Conservation (phyloP, 2,888 invertebrate genomes). For the Odontocerum albicorne region DNA sequence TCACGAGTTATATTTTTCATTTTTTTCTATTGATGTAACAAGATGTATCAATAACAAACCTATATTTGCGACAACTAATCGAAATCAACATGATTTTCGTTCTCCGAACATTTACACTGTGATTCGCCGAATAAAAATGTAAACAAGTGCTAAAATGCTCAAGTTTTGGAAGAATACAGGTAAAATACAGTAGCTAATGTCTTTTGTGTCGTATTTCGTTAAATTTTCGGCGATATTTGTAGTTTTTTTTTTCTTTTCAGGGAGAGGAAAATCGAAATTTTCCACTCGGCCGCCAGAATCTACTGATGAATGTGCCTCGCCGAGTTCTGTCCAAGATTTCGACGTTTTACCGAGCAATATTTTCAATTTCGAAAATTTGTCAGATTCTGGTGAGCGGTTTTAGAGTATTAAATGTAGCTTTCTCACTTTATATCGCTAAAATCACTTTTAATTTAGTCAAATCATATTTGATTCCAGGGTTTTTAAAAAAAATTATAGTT, state of each 20-base stretch:
- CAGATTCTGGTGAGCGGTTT: slow-evolving; percentile 19
- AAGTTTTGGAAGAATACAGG: slow-evolving; percentile 78
- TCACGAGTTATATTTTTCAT: slow-evolving; percentile 10
- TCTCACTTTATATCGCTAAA: no score
- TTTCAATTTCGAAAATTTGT: slow-evolving; percentile 22
- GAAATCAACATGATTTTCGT: no score
- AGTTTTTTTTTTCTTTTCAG: slow-evolving; percentile 41
- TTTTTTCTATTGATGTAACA: slow-evolving; percentile 14
- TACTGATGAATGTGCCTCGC: slow-evolving; percentile 16
- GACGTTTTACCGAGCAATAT: slow-evolving; percentile 2
- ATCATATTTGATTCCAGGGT: no score
- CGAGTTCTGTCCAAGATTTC: slow-evolving; percentile 39
- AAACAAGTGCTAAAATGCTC: slow-evolving; percentile 60
- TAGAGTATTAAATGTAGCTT: no score
- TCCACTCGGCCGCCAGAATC: slow-evolving; percentile 55
- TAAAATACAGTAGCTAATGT: slow-evolving; percentile 42
- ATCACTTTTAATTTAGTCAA: no score
- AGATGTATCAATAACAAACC: no score
- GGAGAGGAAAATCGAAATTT: slow-evolving; percentile 56
- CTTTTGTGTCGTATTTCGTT: not conserved
- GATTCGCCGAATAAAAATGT: slow-evolving; percentile 26
- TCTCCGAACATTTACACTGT: not conserved
- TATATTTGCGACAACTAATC: no score
- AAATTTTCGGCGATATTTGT: slow-evolving; percentile 22
- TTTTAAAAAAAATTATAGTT: no score